Percentiles rank a stretch among this genome's conserved stretches.
Evolutionary conservation across 2,888 invertebrate species (phyloP).

Genomic region (Meteorus colon): DNA sequence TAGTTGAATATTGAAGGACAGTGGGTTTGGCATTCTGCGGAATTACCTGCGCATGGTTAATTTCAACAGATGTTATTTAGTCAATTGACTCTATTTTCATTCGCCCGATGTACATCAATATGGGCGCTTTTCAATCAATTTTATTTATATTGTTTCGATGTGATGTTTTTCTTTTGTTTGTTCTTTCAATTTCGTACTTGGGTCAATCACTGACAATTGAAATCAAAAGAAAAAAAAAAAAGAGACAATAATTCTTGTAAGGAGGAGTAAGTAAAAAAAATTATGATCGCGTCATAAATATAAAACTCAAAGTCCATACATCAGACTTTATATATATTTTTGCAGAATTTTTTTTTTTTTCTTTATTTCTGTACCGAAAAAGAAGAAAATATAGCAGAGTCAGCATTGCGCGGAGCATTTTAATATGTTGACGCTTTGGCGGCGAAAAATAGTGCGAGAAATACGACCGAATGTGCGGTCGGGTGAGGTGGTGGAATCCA

Average conservation of each 20-base stretch:
- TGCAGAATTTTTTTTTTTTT: constrained; percentile 21
- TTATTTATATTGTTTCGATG: not conserved
- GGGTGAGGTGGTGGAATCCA: constrained; percentile 33
- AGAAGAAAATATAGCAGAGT: constrained; percentile 59
- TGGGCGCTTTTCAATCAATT: not conserved
- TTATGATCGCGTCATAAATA: not conserved
- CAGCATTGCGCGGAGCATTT: constrained; percentile 67
- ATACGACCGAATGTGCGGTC: constrained; percentile 34
- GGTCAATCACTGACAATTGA: not conserved
- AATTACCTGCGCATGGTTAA: constrained; percentile 44
- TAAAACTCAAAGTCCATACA: not conserved
- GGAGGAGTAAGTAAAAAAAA: constrained; percentile 1
- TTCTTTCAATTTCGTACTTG: not conserved
- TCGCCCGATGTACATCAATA: not conserved
- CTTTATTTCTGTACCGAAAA: constrained; percentile 36
- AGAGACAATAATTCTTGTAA: not conserved
- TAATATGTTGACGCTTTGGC: constrained; percentile 68
- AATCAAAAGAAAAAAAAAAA: not conserved
- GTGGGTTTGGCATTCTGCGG: not conserved
- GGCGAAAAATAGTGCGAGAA: constrained; percentile 24
- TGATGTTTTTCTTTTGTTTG: not conserved
- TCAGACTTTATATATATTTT: constrained; percentile 8
- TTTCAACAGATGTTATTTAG: constrained; percentile 34
- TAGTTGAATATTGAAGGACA: not conserved
- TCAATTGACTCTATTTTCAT: not conserved